Percentiles rank a stretch among this genome's conserved stretches.
These are phyloP conservation scores for Passer montanus DNA, from an alignment of 2,113 vertebrate species.

Conservation along the genomic window DNA sequence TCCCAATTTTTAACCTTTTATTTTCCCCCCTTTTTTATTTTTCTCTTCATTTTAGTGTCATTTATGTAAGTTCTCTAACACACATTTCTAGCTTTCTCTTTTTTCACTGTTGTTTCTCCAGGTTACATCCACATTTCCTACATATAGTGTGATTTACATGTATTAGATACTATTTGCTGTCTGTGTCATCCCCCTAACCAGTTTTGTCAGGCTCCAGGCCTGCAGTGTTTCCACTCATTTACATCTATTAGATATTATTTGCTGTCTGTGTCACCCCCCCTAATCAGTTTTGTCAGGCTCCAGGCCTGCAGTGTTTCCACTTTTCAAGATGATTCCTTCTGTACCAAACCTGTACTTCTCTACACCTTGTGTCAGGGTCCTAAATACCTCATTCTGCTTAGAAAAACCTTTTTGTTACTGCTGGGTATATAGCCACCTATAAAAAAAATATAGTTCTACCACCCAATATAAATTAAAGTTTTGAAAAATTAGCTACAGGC, in stretches of 20 bases:
- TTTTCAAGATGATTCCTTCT: background rate
- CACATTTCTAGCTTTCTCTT: too few relatives aligned
- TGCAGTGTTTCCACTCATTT: too few relatives aligned
- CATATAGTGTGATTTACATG: too few relatives aligned
- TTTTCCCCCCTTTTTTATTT: too few relatives aligned
- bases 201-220: too few relatives aligned
- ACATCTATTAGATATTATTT: background rate
- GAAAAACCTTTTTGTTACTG: background rate
- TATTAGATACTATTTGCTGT: too few relatives aligned
- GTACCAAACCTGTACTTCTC: background rate
- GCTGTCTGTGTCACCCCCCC: background rate
- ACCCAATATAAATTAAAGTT: background rate
- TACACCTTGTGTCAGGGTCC: fast-evolving
- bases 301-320: background rate
- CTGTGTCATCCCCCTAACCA: too few relatives aligned
- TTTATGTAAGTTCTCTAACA: too few relatives aligned
- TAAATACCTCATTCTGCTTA: background rate
- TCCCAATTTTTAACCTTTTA: too few relatives aligned
- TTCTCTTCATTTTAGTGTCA: too few relatives aligned
- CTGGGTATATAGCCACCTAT: background rate
- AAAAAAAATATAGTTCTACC: background rate
- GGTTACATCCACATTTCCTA: too few relatives aligned
- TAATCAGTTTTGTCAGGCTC: background rate
- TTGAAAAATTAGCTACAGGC: background rate
- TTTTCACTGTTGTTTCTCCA: too few relatives aligned